Base-by-base conservation (phyloP, 2,113 vertebrate genomes). In the Columba janthina region DNA sequence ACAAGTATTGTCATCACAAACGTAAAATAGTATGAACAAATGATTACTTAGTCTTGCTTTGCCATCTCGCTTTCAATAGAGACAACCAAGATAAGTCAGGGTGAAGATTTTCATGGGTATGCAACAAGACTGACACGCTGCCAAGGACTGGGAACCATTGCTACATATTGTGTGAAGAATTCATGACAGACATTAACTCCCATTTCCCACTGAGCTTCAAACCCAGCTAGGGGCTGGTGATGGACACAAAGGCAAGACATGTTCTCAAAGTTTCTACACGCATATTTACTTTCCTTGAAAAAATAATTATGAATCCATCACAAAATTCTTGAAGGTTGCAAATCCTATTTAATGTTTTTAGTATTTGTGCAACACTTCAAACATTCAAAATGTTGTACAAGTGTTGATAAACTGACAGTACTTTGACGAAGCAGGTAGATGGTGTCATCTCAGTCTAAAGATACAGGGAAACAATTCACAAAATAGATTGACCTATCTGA, bases 1-100 rank as follows among this genome's bases (percentile, higher is more conserved):
- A 88, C 90, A 95, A 44, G 44, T 46, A 66, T 46, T 79, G 53
- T 86, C 51, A 94, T 75, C 58, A 76, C 36, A 92, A 90, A 62
- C 26, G 46, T 74, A 70, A 88, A 90, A 10, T 5, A 31, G 14
- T 46, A 66, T 0, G 8, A 96, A 83, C 40, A 77, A 88, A 80
- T 86, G 46, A 79, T 77, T 80, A 61, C 32, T 36, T 28, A 76
- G 12, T 69, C 51, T 74, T 80, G 24, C 40, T 79, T 79, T 72
- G 8, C 15, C 14, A 76, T 53, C 50, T 85, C 48, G 53, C 19
- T 89, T 85, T 60, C 38, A 85, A 62, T 38, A 60, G 12, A 88
- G 66, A 26, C 36, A 82, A 88, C 42, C 32, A 75, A 38, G 53
- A 69, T 20, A 71, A 79, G 48, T 12, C 66, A 81, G 8, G 32